These are phyloP conservation scores for Abscondita cerata DNA, from an alignment of 2,888 invertebrate species.

Conservation along the genomic window DNA sequence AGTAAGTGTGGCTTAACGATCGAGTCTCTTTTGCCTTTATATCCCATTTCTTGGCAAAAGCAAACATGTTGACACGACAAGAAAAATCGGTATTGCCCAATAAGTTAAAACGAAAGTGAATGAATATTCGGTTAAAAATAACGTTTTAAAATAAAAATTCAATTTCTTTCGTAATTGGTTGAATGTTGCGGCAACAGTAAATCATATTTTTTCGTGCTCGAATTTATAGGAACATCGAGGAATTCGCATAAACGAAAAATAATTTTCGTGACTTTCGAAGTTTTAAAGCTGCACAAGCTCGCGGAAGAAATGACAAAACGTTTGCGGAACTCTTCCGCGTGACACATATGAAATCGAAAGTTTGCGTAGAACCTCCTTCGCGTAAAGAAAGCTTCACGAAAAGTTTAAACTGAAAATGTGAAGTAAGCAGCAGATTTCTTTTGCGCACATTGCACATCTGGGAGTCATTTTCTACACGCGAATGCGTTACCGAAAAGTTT, in stretches of 20 bases:
- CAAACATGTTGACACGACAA: conserved; percentile 23
- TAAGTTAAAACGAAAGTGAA: conserved; percentile 12
- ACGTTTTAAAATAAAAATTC: background rate
- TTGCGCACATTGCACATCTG: conserved; percentile 32
- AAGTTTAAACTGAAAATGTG: conserved; percentile 32
- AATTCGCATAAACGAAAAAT: conserved; percentile 11
- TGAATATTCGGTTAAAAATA: background rate
- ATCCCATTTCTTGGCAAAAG: conserved; percentile 12
- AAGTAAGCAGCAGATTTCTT: conserved; percentile 32
- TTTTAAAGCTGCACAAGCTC: conserved; percentile 21
- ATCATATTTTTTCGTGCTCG: conserved; percentile 2
- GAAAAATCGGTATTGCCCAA: conserved; percentile 22
- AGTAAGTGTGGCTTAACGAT: conserved; percentile 5
- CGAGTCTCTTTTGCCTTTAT: conserved; percentile 15
- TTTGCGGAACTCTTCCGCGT: conserved; percentile 20
- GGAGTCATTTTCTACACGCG: conserved; percentile 33
- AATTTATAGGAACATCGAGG: conserved; percentile 10
- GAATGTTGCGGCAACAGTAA: too few species aligned
- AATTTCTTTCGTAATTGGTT: conserved; percentile 15
- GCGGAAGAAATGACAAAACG: conserved; percentile 26
- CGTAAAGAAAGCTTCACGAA: conserved; percentile 17
- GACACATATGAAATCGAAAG: conserved; percentile 28
- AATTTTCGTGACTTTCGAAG: conserved; percentile 15
- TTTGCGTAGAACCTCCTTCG: conserved; percentile 18
- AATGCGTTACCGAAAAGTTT: conserved; percentile 36